Conservation (phyloP, 2,113 vertebrate species). For the Mirza zaza region DNA sequence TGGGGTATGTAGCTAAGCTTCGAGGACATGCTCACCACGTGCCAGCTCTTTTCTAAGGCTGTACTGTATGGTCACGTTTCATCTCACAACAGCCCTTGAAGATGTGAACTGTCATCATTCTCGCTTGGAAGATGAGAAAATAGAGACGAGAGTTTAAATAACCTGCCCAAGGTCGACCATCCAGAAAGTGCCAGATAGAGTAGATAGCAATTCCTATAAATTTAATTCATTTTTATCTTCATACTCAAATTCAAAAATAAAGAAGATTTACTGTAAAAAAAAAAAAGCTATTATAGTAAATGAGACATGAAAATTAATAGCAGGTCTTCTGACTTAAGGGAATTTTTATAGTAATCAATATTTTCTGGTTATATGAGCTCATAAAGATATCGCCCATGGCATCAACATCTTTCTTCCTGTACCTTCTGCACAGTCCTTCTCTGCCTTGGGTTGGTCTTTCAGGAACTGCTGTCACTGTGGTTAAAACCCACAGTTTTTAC, state of each 20-base stretch:
- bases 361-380: constrained; percentile 68
- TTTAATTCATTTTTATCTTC: constrained; percentile 30
- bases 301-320: constrained; percentile 63
- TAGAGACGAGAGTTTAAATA: not conserved
- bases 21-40: rapidly evolving
- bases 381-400: constrained; percentile 24
- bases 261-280: constrained; percentile 75
- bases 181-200: not conserved
- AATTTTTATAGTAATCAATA: constrained; percentile 79
- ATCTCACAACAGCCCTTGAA: not conserved
- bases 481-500: not conserved
- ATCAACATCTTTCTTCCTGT: constrained; percentile 50
- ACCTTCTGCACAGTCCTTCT: not conserved
- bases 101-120: not conserved
- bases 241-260: constrained; percentile 64
- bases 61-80: too few species aligned
- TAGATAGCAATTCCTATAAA: constrained; percentile 45
- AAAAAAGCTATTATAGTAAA: constrained; percentile 75
- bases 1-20: not conserved
- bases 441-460: constrained; percentile 43
- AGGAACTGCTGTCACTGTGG: constrained; percentile 47
- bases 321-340: constrained; percentile 71
- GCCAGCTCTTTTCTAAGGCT: not conserved
- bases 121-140: not conserved
- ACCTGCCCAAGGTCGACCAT: not conserved